Evolutionary conservation across 1,140 invertebrate genomes (phyloP).

Genomic region (Bombus impatiens): DNA sequence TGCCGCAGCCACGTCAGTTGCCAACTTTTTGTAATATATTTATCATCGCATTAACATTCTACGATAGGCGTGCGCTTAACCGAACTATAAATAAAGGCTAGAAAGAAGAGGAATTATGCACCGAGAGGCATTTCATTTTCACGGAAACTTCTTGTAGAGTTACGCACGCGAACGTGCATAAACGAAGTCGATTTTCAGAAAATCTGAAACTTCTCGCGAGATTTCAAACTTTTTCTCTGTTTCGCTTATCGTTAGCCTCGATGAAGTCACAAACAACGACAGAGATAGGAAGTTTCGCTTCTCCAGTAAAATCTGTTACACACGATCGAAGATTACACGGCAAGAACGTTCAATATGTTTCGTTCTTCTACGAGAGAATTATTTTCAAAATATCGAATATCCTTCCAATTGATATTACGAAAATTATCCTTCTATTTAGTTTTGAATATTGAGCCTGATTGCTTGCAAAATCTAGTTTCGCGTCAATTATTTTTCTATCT

Average conservation of each 20-base stretch:
- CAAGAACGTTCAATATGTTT: neutral
- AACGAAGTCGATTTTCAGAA: slow-evolving; percentile 33
- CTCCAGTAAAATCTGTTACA: neutral
- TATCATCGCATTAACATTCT: slow-evolving; percentile 47
- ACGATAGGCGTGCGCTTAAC: slow-evolving; percentile 23
- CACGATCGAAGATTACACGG: neutral
- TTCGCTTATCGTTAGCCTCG: neutral
- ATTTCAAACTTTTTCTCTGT: slow-evolving; percentile 14
- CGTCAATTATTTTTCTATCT: too few species aligned
- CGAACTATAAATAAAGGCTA: slow-evolving; percentile 41
- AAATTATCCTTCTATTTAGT: too few species aligned
- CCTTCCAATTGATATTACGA: too few species aligned
- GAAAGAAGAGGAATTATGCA: slow-evolving; percentile 37
- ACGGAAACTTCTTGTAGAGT: slow-evolving; percentile 24
- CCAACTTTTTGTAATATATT: slow-evolving; percentile 29
- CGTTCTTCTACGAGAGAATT: too few species aligned
- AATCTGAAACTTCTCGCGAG: slow-evolving; percentile 23
- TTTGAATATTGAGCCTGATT: too few species aligned
- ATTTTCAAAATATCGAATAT: too few species aligned
- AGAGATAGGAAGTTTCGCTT: neutral
- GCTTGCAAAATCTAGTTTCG: too few species aligned
- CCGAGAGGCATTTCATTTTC: slow-evolving; percentile 38
- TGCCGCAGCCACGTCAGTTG: neutral
- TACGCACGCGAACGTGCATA: slow-evolving; percentile 24
- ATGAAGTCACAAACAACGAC: neutral